Conservation (phyloP, 2,113 vertebrate species). For the Rhinolophus sinicus region DNA sequence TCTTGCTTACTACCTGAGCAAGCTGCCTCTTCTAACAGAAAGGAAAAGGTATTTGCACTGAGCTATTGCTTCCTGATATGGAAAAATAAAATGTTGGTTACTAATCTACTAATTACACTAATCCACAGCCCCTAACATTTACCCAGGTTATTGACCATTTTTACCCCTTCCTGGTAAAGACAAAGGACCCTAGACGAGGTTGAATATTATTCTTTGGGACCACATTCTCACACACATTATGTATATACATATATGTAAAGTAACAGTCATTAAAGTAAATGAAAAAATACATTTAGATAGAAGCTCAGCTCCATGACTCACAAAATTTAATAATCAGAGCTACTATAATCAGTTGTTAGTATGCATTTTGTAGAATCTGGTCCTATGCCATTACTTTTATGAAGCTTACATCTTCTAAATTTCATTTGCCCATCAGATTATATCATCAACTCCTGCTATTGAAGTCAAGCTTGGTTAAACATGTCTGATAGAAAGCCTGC, state of each 20-base stretch:
- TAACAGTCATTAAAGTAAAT: neutral
- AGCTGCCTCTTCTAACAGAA: neutral
- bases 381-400: neutral
- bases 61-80: neutral
- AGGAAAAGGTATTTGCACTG: neutral
- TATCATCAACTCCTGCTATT: neutral
- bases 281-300: neutral
- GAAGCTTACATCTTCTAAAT: neutral
- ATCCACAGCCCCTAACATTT: neutral
- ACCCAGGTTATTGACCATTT: neutral
- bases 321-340: neutral
- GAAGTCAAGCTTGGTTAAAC: constrained; percentile 2
- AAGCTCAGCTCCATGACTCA: neutral
- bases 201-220: neutral
- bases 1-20: neutral
- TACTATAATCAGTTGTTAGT: neutral
- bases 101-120: neutral
- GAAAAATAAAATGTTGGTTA: neutral
- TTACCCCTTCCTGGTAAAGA: neutral
- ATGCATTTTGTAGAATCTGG: neutral
- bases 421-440: neutral
- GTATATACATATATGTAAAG: neutral
- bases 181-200: neutral
- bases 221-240: no score
- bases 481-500: neutral